These are phyloP conservation scores for Circaetus cinerascens DNA, from an alignment of 2,113 vertebrate genomes.

Conservation along the genomic window DNA sequence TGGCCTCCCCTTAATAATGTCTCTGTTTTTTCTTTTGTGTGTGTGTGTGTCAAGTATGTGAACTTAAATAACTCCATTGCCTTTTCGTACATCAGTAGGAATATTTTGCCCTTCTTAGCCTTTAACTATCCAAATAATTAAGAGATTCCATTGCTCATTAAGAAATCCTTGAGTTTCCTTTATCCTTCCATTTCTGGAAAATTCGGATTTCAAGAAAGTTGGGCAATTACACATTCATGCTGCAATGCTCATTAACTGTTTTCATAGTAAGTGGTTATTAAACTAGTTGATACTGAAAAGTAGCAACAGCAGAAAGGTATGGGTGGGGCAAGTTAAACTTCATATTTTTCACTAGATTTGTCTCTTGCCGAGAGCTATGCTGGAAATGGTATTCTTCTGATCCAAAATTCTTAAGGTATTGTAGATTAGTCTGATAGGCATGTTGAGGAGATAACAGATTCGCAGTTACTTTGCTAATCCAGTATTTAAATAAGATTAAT, in stretches of 20 bases:
- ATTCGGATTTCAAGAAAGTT: not conserved
- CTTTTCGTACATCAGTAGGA: not conserved
- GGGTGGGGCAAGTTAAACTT: not conserved
- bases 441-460: not conserved
- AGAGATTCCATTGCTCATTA: fast-evolving
- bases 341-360: fast-evolving
- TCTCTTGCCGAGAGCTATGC: not conserved
- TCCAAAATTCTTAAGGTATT: not conserved
- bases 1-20: slow-evolving; percentile 73
- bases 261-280: not conserved
- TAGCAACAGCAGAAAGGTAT: not conserved
- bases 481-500: not conserved
- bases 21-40: slow-evolving; percentile 35
- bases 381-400: not conserved
- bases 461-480: not conserved
- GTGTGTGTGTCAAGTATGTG: not conserved
- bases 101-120: not conserved
- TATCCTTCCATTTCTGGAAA: not conserved
- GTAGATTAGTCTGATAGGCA: not conserved
- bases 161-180: not conserved
- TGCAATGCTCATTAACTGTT: fast-evolving
- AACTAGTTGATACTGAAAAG: not conserved
- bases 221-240: fast-evolving
- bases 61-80: not conserved
- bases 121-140: not conserved